These are phyloP conservation scores for Galerucella nymphaeae DNA, from an alignment of 2,888 invertebrate genomes.

Conservation along the genomic window DNA sequence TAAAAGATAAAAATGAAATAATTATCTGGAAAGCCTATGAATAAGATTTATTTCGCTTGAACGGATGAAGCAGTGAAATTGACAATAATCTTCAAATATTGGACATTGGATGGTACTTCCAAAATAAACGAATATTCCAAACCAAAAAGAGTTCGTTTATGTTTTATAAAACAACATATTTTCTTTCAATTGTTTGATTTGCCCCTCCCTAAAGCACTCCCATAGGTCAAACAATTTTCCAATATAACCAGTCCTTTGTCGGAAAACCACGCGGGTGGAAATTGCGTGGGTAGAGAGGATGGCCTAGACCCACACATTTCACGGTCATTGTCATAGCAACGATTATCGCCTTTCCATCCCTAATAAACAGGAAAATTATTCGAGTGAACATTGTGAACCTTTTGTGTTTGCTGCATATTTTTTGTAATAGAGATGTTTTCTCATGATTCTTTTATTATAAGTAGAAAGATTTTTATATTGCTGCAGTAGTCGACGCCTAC, in stretches of 20 bases:
- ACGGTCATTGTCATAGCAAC: constrained; percentile 48
- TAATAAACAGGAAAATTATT: constrained; percentile 4
- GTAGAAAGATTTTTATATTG: neutral
- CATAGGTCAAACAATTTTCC: constrained; percentile 14
- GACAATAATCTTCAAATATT: too few relatives aligned
- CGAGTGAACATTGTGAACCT: neutral
- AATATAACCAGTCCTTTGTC: constrained; percentile 6
- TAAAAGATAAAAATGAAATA: too few relatives aligned
- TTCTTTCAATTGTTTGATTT: neutral
- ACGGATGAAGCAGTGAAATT: too few relatives aligned
- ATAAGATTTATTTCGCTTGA: too few relatives aligned
- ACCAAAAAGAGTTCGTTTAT: neutral
- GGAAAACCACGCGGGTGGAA: constrained; percentile 30
- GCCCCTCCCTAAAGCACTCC: constrained; percentile 9
- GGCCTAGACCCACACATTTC: constrained; percentile 51
- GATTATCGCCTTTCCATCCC: constrained; percentile 17
- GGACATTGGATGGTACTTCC: too few relatives aligned
- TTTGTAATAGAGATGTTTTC: neutral
- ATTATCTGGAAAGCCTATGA: too few relatives aligned
- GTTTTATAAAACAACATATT: neutral
- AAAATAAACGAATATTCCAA: neutral
- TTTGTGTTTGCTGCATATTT: neutral
- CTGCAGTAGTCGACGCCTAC: too few relatives aligned
- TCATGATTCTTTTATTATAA: neutral
- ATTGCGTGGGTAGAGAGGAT: constrained; percentile 45